Evolutionary conservation across 2,797 vertebrate species (phyloP), one percentile per base, ranked within the genome.

Genomic region (Enteromius radiatus): DNA sequence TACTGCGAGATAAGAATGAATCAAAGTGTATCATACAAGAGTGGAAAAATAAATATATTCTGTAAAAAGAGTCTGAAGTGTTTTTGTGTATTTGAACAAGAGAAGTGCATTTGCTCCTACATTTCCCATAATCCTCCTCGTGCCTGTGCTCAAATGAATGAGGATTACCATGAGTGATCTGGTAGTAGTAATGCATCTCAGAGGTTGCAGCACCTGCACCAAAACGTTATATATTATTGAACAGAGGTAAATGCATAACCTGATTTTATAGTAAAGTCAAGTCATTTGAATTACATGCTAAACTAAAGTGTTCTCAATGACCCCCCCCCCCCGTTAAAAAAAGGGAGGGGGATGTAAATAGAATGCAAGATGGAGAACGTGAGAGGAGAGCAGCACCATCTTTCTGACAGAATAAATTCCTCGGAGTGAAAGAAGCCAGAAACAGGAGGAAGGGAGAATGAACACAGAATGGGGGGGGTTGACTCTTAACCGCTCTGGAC

Each of bases 11-110:
- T 83, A 90, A 49, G 38, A 90, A 90, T 85, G 69, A 88, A 86
- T 86, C 79, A 87, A 86, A 84, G 79, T 87, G 68, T 90, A 90
- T 87, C 88, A 89, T 87, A 90, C 87, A 86, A 87, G 86, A 92
- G 89, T 91, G 88, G 82, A 92, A 93, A 94, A 93, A 95, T 87
- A 94, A 94, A 93, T 93, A 94, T 90, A 89, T 90, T 86, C 75
- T 78, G 85, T 85, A 87, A 88, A 89, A 91, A 88, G 77, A 84
- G 76, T 85, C 82, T 76, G 79, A 76, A 82, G 80, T 71, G 74
- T 80, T 68, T 78, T 69, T 56, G 77, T 67, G 83, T 87, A 90
- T 90, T 84, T 88, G 87, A 84, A 54, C 56, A 77, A 52, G 31
- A 83, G 76, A 67, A 71, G 56, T 63, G 69, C 28, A 45, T 71